Conservation (phyloP, 2,113 vertebrate species). For the Solea senegalensis region DNA sequence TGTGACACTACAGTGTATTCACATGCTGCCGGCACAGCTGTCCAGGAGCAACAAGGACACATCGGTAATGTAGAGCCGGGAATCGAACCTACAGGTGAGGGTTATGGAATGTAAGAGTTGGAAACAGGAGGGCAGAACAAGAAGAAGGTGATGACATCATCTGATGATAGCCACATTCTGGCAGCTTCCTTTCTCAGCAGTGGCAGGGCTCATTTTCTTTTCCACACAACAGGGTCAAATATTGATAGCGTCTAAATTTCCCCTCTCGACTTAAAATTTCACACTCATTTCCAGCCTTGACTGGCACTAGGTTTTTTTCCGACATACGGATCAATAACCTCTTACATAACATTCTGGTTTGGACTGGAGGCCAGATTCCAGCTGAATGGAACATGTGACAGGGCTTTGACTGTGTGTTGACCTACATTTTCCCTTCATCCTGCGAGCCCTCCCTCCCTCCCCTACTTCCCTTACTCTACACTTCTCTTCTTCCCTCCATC, state of each 20-base stretch:
- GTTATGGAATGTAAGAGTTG: slow-evolving; percentile 59
- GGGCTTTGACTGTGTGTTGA: slow-evolving; percentile 74
- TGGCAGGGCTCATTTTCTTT: too few species aligned
- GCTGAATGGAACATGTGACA: slow-evolving; percentile 80
- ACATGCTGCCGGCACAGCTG: too few species aligned
- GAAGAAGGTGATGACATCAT: slow-evolving; percentile 70
- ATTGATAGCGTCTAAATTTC: slow-evolving; percentile 28
- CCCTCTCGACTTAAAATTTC: slow-evolving; percentile 19
- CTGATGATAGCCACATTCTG: slow-evolving; percentile 58
- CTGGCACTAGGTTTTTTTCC: slow-evolving; percentile 42
- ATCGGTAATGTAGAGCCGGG: too few species aligned
- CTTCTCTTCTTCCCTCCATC: slow-evolving; percentile 44
- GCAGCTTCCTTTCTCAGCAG: slow-evolving; percentile 42
- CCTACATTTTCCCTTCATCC: slow-evolving; percentile 74
- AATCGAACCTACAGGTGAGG: neutral
- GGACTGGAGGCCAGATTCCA: slow-evolving; percentile 80
- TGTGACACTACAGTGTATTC: too few species aligned
- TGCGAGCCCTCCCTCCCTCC: slow-evolving; percentile 12
- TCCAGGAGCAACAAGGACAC: too few species aligned
- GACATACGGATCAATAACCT: slow-evolving; percentile 77
- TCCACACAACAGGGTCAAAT: slow-evolving; percentile 35
- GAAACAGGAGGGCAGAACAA: slow-evolving; percentile 50
- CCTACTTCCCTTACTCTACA: neutral
- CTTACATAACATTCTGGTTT: slow-evolving; percentile 79
- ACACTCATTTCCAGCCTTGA: slow-evolving; percentile 20